These are phyloP conservation scores for Neopelma chrysocephalum DNA, from an alignment of 2,797 vertebrate genomes.

Conservation along the genomic window DNA sequence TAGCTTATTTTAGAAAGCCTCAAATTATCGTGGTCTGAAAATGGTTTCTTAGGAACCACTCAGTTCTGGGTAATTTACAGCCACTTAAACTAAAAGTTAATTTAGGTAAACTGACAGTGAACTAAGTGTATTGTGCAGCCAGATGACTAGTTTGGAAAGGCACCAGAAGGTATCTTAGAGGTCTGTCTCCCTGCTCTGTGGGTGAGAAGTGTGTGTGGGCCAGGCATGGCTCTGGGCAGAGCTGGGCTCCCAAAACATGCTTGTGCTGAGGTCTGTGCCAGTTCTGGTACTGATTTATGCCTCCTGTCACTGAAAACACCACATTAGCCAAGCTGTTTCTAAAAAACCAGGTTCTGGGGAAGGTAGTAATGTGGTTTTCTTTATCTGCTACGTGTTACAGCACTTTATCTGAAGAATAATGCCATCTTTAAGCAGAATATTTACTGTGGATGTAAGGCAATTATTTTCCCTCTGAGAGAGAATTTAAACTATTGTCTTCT, in stretches of 20 bases:
- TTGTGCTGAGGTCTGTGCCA: background rate
- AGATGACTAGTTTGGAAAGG: background rate
- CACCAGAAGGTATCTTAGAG: background rate
- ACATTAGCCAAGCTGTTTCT: fast-evolving
- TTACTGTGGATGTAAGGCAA: background rate
- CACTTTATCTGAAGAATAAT: background rate
- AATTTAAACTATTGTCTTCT: background rate
- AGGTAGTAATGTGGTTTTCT: background rate
- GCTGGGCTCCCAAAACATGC: background rate
- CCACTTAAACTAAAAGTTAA: background rate
- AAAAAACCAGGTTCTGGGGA: background rate
- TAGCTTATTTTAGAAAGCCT: conserved; percentile 45
- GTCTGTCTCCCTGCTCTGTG: background rate
- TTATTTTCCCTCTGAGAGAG: background rate
- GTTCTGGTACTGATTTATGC: background rate
- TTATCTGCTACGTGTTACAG: background rate
- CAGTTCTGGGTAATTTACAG: background rate
- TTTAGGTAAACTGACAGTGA: background rate
- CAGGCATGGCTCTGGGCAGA: background rate
- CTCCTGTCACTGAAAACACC: background rate
- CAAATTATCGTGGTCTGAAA: conserved; percentile 2
- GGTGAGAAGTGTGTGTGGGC: background rate
- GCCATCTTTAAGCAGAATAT: background rate
- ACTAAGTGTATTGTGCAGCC: background rate
- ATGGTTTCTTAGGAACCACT: background rate